phyloP scores from a whole-genome alignment of 2,113 vertebrate species.

The Podarcis muralis region DNA sequence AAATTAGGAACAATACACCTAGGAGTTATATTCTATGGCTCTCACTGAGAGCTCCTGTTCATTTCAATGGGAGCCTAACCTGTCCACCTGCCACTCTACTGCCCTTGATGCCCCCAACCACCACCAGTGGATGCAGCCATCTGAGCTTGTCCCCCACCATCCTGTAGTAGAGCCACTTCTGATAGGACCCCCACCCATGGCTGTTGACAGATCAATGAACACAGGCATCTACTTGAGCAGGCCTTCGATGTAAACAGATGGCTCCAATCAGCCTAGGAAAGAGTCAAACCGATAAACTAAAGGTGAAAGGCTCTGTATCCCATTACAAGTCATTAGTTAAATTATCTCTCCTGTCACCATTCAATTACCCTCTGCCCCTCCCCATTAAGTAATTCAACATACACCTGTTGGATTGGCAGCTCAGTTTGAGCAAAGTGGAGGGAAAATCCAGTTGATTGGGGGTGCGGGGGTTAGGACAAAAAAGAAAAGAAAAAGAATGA shows the following conservation, averaged over 20 bases:
- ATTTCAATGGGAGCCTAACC: too few species aligned
- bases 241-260: slow-evolving; percentile 59
- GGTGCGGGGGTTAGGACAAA: neutral
- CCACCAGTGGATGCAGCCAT: neutral
- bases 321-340: slow-evolving; percentile 31
- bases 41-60: too few species aligned
- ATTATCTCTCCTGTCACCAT: slow-evolving; percentile 1
- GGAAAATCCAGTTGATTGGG: too few species aligned
- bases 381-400: slow-evolving; percentile 1
- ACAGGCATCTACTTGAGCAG: slow-evolving; percentile 1
- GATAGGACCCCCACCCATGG: neutral
- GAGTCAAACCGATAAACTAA: fast-evolving
- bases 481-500: neutral
- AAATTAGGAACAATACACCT: neutral
- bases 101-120: neutral
- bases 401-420: neutral
- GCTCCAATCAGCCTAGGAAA: neutral
- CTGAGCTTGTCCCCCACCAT: too few species aligned
- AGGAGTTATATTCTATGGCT: neutral
- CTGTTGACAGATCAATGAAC: neutral
- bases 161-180: too few species aligned
- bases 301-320: neutral
- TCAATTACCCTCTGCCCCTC: slow-evolving; percentile 7
- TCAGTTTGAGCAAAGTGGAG: neutral
- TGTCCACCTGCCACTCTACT: neutral